Evolutionary conservation across 2,888 invertebrate species (phyloP).

Genomic region (Melanargia galathea): DNA sequence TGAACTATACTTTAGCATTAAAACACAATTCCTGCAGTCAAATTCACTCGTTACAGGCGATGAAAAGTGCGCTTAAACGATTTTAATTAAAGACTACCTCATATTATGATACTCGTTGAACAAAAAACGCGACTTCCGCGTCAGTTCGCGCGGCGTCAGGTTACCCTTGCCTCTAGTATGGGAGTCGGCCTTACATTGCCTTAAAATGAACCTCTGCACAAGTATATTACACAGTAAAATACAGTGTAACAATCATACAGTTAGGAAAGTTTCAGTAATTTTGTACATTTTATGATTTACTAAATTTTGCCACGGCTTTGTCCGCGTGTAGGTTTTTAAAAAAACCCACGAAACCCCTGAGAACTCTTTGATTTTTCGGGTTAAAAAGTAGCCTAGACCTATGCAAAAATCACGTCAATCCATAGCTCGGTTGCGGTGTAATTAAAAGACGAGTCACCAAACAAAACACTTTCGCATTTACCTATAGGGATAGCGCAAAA

Average conservation of each 20-base stretch:
- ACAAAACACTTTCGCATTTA: too few relatives aligned
- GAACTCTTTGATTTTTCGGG: too few relatives aligned
- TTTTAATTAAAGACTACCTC: constrained; percentile 12
- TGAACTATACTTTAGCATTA: too few relatives aligned
- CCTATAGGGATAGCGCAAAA: too few relatives aligned
- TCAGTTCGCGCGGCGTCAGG: constrained; percentile 54
- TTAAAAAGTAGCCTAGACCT: too few relatives aligned
- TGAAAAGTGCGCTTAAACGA: constrained; percentile 14
- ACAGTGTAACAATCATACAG: neutral
- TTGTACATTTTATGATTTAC: too few relatives aligned
- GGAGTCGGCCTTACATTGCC: constrained; percentile 46
- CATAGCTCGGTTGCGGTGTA: too few relatives aligned
- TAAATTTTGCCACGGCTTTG: too few relatives aligned
- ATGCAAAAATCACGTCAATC: too few relatives aligned
- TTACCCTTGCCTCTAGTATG: constrained; percentile 57
- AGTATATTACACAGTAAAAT: neutral
- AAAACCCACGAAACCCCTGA: too few relatives aligned
- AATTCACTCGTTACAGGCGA: neutral
- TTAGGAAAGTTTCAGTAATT: neutral
- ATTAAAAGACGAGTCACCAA: too few relatives aligned
- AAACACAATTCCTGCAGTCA: neutral
- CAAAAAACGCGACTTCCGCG: constrained; percentile 56
- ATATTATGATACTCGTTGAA: constrained; percentile 56
- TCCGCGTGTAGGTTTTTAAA: too few relatives aligned
- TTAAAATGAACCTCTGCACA: constrained; percentile 4